Base-by-base conservation (phyloP, 2,113 vertebrate genomes). In the Synodontis membranacea region DNA sequence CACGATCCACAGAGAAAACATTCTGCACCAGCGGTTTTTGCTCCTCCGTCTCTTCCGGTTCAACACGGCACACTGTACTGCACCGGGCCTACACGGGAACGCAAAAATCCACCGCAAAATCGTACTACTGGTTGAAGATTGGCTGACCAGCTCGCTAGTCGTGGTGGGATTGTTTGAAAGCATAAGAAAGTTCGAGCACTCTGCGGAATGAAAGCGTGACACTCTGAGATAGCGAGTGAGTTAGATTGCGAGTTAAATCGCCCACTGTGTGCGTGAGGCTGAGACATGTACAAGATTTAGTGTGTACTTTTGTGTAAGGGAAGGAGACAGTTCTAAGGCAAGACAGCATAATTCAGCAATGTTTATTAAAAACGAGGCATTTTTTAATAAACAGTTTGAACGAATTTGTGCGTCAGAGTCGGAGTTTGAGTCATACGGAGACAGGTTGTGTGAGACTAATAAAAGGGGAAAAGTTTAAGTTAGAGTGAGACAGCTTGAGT, bases 1-100 rank as follows among this genome's bases (percentile, higher is more conserved):
- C 76, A 50, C 44, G 83, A 64, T 86, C 83, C 87, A 84, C 82
- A 60, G 70, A 86, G 80, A 88, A 78, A 85, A 81, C 84, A 84
- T 64, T 25, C 86, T 75, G 80, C 60, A 76, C 46, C 28, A 39
- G 50, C 79, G 25, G 66, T 58, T 58, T 80, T 60, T 56, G 39
- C 83, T 64, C 56, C 14, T 46, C 80, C 48, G 56, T 34, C n/a
- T 66, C 39, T 74, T 17, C 58, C 60, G 52, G 31, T 50, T 78
- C 84, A 83, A 64, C 44, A 48, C 14, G 42, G n/a, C n/a, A 46
- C 54, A 34, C 42, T 76, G 11, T 28, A 31, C 48, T 10, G 31
- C n/a, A 50, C 42, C 72, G 8, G 19, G 1, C 34, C 31, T 50
- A 31, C 75, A 78, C 11, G n/a, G 34, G 52, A 58, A 58, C 78